Conservation (phyloP, 1,140 invertebrate genomes). For the Euglossa dilemma region DNA sequence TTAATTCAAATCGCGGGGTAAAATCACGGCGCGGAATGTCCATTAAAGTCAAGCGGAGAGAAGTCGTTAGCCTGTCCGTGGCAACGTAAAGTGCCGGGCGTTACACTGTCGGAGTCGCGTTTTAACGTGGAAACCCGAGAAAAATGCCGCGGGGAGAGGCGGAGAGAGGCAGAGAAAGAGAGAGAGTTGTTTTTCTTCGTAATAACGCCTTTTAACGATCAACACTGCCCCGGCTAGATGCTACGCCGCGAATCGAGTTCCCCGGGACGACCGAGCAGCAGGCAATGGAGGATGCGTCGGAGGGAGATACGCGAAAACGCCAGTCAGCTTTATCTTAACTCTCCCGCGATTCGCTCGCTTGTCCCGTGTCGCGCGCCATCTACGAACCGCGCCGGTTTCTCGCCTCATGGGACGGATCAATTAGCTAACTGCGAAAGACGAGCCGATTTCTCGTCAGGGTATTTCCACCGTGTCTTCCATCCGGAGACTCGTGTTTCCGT, state of each 20-base stretch:
- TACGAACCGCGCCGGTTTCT: background rate
- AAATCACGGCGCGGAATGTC: slow-evolving; percentile 65
- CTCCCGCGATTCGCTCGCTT: background rate
- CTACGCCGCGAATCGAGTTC: background rate
- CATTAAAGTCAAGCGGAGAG: slow-evolving; percentile 63
- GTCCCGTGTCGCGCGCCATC: background rate
- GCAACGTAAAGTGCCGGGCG: slow-evolving; percentile 40
- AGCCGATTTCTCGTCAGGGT: background rate
- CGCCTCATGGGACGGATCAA: background rate
- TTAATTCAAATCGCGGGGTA: slow-evolving; percentile 67
- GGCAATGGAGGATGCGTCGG: background rate
- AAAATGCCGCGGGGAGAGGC: too few relatives aligned
- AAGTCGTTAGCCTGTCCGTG: slow-evolving; percentile 62
- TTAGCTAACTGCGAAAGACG: background rate
- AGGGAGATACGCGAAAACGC: background rate
- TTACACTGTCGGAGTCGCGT: slow-evolving; percentile 38
- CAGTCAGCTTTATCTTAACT: background rate
- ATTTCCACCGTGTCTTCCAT: background rate
- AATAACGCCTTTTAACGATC: slow-evolving; percentile 37
- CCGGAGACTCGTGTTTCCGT: background rate
- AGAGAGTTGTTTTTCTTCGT: slow-evolving; percentile 31
- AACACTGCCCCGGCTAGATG: background rate
- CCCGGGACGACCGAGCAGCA: too few relatives aligned
- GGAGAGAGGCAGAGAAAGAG: background rate
- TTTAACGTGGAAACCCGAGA: slow-evolving; percentile 43